These are phyloP conservation scores for Cephus pulcher DNA, from an alignment of 2,888 invertebrate genomes.

Conservation along the genomic window DNA sequence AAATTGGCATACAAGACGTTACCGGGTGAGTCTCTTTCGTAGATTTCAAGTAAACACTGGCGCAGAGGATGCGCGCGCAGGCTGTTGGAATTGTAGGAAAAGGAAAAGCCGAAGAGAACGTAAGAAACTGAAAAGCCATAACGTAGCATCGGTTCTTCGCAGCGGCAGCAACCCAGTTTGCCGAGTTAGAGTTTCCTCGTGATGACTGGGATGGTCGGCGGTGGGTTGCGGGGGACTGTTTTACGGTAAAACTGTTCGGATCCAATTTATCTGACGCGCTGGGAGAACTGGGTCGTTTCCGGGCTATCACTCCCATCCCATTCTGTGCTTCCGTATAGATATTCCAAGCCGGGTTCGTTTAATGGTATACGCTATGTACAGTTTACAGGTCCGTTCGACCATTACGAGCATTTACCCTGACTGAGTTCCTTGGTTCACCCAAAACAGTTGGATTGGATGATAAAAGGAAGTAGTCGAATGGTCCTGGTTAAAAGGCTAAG, in stretches of 20 bases:
- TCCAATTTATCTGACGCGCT: constrained; percentile 49
- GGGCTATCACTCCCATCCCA: constrained; percentile 36
- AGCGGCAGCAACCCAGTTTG: neutral
- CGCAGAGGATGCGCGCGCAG: neutral
- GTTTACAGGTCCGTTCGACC: constrained; percentile 2
- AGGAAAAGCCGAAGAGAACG: neutral
- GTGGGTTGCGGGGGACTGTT: constrained; percentile 32
- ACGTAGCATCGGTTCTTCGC: neutral
- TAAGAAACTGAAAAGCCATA: constrained; percentile 1
- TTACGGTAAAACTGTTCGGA: constrained; percentile 48
- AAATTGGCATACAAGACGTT: neutral
- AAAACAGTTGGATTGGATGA: no score
- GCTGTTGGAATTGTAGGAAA: neutral
- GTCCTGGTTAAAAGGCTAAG: no score
- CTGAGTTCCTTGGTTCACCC: neutral
- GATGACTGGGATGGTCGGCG: constrained; percentile 33
- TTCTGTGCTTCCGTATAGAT: constrained; percentile 5
- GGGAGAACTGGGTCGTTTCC: constrained; percentile 50
- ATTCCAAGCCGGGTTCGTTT: constrained; percentile 3
- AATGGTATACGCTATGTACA: constrained; percentile 3
- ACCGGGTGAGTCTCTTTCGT: neutral
- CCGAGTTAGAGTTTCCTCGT: constrained; percentile 34
- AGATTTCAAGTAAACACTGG: neutral
- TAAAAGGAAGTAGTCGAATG: no score
- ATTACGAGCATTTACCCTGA: constrained; percentile 1